These are phyloP conservation scores for Colostygia pectinataria DNA, from an alignment of 2,888 invertebrate genomes.

Conservation along the genomic window DNA sequence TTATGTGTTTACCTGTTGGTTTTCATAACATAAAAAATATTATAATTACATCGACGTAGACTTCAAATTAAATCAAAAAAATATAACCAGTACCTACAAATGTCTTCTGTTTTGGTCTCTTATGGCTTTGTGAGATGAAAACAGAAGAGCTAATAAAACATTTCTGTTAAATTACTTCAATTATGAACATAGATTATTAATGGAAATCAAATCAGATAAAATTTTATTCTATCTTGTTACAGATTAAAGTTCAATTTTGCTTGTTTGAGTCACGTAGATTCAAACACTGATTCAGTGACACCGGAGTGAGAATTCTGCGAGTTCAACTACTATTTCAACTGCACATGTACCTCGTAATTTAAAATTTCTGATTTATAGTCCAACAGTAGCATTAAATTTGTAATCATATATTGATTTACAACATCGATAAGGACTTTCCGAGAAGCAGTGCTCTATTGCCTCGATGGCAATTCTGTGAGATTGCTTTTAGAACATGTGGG, in stretches of 20 bases:
- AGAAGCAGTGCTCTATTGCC: conserved; percentile 67
- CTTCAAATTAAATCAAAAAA: too few species aligned
- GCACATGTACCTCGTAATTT: conserved; percentile 76
- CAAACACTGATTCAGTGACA: neutral
- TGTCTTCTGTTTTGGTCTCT: too few species aligned
- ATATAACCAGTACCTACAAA: too few species aligned
- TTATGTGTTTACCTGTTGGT: too few species aligned
- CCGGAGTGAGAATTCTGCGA: conserved; percentile 23
- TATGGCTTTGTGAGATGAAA: too few species aligned
- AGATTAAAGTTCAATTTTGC: neutral
- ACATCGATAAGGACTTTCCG: conserved; percentile 76
- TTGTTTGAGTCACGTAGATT: neutral
- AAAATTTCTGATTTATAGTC: conserved; percentile 80
- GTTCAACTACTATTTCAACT: conserved; percentile 5
- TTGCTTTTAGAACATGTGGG: conserved; percentile 60
- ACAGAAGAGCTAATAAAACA: too few species aligned
- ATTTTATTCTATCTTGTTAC: neutral
- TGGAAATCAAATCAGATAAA: too few species aligned
- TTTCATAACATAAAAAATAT: too few species aligned
- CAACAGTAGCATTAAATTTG: conserved; percentile 83
- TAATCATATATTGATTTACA: conserved; percentile 83
- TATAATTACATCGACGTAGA: too few species aligned
- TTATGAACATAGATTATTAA: too few species aligned
- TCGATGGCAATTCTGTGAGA: conserved; percentile 50
- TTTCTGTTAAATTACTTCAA: too few species aligned